Percentiles rank a stretch among this genome's conserved stretches.
Evolutionary conservation across 2,888 invertebrate genomes (phyloP).

Genomic region (Drosophila hawaiiensis): DNA sequence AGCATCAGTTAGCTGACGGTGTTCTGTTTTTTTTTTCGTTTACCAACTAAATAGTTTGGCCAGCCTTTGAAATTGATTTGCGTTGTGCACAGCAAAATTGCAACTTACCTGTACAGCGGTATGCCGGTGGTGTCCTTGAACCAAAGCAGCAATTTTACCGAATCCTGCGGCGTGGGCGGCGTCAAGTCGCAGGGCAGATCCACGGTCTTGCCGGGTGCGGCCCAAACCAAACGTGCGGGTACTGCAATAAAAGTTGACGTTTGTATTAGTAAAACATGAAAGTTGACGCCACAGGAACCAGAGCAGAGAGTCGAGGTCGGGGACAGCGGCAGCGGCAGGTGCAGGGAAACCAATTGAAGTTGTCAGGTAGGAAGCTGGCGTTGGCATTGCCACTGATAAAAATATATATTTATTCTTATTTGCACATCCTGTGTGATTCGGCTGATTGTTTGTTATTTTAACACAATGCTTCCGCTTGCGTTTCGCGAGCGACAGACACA

Average conservation of each 20-base stretch:
- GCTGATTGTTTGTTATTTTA: slow-evolving; percentile 81
- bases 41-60: slow-evolving; percentile 53
- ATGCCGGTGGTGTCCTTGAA: slow-evolving; percentile 94
- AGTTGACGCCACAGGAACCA: slow-evolving; percentile 16
- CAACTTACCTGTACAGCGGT: slow-evolving; percentile 93
- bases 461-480: slow-evolving; percentile 76
- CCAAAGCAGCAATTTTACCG: slow-evolving; percentile 94
- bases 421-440: slow-evolving; percentile 80
- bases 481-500: slow-evolving; percentile 33
- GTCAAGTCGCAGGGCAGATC: slow-evolving; percentile 94
- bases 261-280: slow-evolving; percentile 56
- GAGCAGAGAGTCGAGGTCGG: not conserved
- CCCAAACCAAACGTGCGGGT: slow-evolving; percentile 90
- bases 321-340: not conserved
- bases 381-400: slow-evolving; percentile 54
- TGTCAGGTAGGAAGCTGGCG: slow-evolving; percentile 58
- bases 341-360: slow-evolving; percentile 51
- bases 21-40: not conserved
- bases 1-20: slow-evolving; percentile 7
- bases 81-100: slow-evolving; percentile 59
- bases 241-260: slow-evolving; percentile 86
- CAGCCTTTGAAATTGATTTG: slow-evolving; percentile 53
- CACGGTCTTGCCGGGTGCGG: slow-evolving; percentile 90
- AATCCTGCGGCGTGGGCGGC: slow-evolving; percentile 89
- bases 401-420: slow-evolving; percentile 81